Evolutionary conservation across 2,113 vertebrate genomes (phyloP).

Genomic region (Junco hyemalis): DNA sequence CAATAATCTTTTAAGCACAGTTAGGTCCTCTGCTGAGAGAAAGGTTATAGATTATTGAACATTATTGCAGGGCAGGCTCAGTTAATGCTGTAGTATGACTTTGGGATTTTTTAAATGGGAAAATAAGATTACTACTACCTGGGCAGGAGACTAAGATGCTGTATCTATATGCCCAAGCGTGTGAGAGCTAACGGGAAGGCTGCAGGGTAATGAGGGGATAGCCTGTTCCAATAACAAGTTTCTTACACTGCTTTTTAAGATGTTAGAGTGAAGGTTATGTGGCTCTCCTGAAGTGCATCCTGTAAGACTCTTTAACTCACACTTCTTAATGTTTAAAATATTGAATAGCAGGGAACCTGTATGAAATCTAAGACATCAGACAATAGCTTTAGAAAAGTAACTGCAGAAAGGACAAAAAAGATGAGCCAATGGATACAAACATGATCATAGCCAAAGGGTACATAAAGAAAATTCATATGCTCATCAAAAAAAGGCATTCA

Average conservation of each 20-base stretch:
- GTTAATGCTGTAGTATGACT: not conserved
- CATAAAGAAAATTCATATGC: rapidly evolving
- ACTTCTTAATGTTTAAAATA: not conserved
- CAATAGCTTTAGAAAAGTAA: not conserved
- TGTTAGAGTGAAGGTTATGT: not conserved
- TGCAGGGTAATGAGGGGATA: not conserved
- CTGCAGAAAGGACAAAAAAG: not conserved
- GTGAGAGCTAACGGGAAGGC: not conserved
- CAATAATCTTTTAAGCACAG: not conserved
- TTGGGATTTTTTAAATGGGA: not conserved
- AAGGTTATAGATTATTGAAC: not conserved
- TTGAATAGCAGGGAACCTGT: not conserved
- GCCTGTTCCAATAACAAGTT: not conserved
- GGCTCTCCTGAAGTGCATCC: not conserved
- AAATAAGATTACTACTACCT: not conserved
- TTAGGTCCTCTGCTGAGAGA: not conserved
- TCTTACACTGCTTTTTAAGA: not conserved
- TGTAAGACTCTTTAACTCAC: not conserved
- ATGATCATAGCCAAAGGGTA: rapidly evolving
- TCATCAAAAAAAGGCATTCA: not conserved
- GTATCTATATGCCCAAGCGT: not conserved
- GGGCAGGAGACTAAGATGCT: not conserved
- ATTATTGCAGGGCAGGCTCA: not conserved
- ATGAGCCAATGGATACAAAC: not conserved
- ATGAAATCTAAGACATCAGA: not conserved